Evolutionary conservation across 2,888 invertebrate genomes (phyloP), one percentile per base, ranked within the genome.

Genomic region (Plebejus anna): DNA sequence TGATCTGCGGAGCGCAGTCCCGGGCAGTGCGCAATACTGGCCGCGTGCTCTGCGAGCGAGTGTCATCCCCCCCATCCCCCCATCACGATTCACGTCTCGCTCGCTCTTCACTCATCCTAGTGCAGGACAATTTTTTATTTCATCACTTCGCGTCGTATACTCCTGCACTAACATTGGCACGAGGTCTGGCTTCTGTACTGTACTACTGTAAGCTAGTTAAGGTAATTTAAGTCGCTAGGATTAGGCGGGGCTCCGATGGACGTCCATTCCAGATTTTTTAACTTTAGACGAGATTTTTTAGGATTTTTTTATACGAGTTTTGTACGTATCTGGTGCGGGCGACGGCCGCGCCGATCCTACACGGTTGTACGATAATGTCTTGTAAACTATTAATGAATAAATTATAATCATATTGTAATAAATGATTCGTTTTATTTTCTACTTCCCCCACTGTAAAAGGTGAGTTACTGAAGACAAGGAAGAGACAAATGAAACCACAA

Each of bases 331-430:
- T 86, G 86, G 85, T 87, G 83, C 86, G 85, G 86, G 87, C 36
- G 66, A 71, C 71, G 76, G 22, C 70, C 32, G 55, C 59, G 88
- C 88, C 87, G 85, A 87, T 88, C 89, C 84, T 82, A 86, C 89
- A 89, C 88, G 87, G 90, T 91, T 92, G 91, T 92, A 92, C 90
- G 91, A 92, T 92, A 91, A 90, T 87, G 88, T 92, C 90, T 91
- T 93, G 92, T 93, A 93, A 92, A 93, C 93, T 94, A 94, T 92
- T 94, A 91, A 91, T 92, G 82, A 92, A 92, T 94, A 93, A 92
- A 94, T 92, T 92, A 93, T 94, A 93, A 93, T 92, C 92, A 89
- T 91, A 93, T 90, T 92, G 91, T 91, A 91, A 75, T 61, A 76
- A 5, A n/a, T 13, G 79, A 3, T 78, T 59, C 84, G 88, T 91